Evolutionary conservation across 2,888 invertebrate genomes (phyloP).

Genomic region (Eudemis profundana): DNA sequence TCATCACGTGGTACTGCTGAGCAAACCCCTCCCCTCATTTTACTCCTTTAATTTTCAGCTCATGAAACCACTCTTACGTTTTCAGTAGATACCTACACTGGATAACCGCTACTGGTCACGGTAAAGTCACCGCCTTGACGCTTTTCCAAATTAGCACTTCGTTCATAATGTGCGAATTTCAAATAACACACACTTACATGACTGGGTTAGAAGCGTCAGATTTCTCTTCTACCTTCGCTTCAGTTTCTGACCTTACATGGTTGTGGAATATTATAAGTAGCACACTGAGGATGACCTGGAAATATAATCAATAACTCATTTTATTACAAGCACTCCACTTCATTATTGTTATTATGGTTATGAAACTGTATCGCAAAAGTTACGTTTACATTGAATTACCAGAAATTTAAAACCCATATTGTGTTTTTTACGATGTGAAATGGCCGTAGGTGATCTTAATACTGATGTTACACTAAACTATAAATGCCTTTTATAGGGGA

Average conservation of each 20-base stretch:
- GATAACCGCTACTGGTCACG: neutral
- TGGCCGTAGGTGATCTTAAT: conserved; percentile 43
- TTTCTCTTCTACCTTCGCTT: conserved; percentile 30
- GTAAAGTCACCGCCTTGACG: conserved; percentile 1
- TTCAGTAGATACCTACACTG: neutral
- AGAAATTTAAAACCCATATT: conserved; percentile 11
- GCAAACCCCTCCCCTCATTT: too few species aligned
- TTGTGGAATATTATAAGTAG: conserved; percentile 26
- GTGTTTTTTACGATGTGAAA: conserved; percentile 15
- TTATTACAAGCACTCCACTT: too few species aligned
- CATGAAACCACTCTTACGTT: neutral
- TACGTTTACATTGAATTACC: conserved; percentile 10
- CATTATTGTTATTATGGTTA: too few species aligned
- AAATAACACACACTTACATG: conserved; percentile 34
- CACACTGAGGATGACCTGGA: conserved; percentile 28
- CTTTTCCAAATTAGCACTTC: conserved; percentile 29
- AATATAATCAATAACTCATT: neutral
- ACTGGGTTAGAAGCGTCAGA: conserved; percentile 13
- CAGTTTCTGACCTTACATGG: conserved; percentile 19
- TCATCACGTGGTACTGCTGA: too few species aligned
- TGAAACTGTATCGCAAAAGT: too few species aligned
- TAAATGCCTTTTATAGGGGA: conserved; percentile 58
- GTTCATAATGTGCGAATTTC: conserved; percentile 13
- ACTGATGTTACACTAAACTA: conserved; percentile 52
- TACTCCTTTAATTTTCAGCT: too few species aligned